Evolutionary conservation across 2,797 vertebrate genomes (phyloP).

Genomic region (Sarcophilus harrisii): DNA sequence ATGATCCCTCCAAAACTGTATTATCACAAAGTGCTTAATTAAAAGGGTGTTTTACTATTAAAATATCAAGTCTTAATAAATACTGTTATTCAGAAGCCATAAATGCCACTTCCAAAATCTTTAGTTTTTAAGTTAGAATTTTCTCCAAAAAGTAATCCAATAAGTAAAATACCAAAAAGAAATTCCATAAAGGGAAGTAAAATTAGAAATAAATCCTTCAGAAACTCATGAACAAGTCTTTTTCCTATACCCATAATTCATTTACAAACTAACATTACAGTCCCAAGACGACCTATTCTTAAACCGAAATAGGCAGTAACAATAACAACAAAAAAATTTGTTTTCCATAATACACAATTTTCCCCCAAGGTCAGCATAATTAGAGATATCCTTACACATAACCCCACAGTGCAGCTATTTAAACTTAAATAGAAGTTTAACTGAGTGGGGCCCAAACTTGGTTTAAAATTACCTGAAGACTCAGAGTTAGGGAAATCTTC

Average conservation of each 20-base stretch:
- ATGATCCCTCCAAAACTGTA: conserved; percentile 54
- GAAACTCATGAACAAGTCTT: not conserved
- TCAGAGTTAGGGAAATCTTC: conserved; percentile 81
- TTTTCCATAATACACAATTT: not conserved
- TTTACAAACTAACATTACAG: conserved; percentile 51
- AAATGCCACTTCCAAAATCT: conserved; percentile 37
- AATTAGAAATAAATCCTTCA: conserved; percentile 12
- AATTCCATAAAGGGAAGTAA: conserved; percentile 38
- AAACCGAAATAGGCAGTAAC: conserved; percentile 43
- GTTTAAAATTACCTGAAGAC: conserved; percentile 81
- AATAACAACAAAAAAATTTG: conserved; percentile 3
- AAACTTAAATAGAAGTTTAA: no score
- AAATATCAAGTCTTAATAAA: conserved; percentile 38
- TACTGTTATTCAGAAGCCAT: conserved; percentile 50
- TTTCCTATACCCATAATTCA: conserved; percentile 22
- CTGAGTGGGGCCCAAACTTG: conserved; percentile 75
- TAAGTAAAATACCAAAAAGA: conserved; percentile 31
- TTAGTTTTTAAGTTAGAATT: conserved; percentile 41
- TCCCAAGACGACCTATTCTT: conserved; percentile 61
- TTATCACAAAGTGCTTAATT: conserved; percentile 56
- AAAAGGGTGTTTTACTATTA: conserved; percentile 34
- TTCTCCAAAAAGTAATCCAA: conserved; percentile 46
- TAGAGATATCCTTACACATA: conserved; percentile 39
- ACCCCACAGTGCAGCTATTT: conserved; percentile 64
- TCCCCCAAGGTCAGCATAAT: conserved; percentile 41